These are phyloP conservation scores for Pseudomyrmex flavicornis DNA, from an alignment of 1,140 invertebrate species.

Conservation along the genomic window DNA sequence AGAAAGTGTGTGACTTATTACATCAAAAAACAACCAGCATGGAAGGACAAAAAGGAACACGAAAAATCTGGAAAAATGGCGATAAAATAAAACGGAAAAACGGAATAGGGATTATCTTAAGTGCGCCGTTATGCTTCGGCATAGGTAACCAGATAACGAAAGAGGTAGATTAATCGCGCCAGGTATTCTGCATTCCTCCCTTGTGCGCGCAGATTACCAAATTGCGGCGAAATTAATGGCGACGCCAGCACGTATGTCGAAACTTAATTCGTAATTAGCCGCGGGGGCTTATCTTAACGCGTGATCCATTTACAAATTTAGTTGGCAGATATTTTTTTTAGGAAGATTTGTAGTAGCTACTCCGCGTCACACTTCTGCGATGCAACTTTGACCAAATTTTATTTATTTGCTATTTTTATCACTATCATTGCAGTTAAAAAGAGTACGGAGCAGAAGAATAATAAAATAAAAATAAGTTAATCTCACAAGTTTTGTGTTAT, in stretches of 20 bases:
- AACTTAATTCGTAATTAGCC: constrained; percentile 60
- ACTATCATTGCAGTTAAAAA: not conserved
- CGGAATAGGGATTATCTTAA: constrained; percentile 40
- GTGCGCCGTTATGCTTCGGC: constrained; percentile 52
- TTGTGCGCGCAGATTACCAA: constrained; percentile 38
- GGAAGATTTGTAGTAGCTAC: not conserved
- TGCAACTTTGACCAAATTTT: not conserved
- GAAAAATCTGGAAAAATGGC: constrained; percentile 19
- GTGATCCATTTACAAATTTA: constrained; percentile 54
- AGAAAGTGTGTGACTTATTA: not conserved
- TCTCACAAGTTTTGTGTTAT: too few species aligned
- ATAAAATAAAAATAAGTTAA: constrained; percentile 12
- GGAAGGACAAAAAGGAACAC: not conserved
- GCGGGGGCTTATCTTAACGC: constrained; percentile 35
- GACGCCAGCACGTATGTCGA: constrained; percentile 55
- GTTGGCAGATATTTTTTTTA: not conserved
- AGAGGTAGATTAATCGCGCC: constrained; percentile 63
- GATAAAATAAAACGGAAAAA: constrained; percentile 26
- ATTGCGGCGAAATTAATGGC: constrained; percentile 52
- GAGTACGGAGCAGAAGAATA: not conserved
- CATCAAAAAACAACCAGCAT: not conserved
- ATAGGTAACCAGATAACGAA: constrained; percentile 60
- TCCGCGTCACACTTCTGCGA: not conserved
- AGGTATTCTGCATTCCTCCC: constrained; percentile 56
- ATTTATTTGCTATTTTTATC: not conserved